Evolutionary conservation across 2,113 vertebrate species (phyloP), one percentile per base, ranked within the genome.

Genomic region (Dipodomys stephensi): DNA sequence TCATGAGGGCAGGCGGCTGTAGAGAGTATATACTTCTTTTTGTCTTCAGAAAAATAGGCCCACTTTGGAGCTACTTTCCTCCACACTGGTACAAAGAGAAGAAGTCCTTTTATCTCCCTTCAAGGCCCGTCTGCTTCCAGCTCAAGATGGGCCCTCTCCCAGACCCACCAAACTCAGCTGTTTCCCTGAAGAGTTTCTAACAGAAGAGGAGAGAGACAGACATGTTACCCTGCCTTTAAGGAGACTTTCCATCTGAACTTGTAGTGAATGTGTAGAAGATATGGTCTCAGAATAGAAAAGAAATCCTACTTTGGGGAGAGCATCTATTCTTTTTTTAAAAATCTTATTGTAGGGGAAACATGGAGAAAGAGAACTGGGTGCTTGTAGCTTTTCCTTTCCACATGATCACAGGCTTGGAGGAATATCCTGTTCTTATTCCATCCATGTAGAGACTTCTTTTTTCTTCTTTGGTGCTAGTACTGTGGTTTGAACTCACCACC

Each of bases 11-110:
- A 88, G 82, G 76, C 74, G 83, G 91, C 92, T 94, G 80, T 95
- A 65, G 94, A 97, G 97, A 73, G 95, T 25, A 46, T 84, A 74
- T 57, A 57, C 53, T 57, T 18, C 15, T 94, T 93, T 92, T 96
- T 98, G 97, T 98, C 97, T 98, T 97, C 95, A 89, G 96, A 98
- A 97, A 95, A 96, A 97, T 90, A 92, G 96, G 85, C 69, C 94
- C 91, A 65, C 92, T 96, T 98, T 97, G 96, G 96, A 98, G 97
- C 94, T 91, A 96, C 97, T 96, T 97, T 92, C 92, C 97, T 97
- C 96, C 96, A 94, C 94, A 83, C 60, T 68, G 91, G 96, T 96
- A 67, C 97, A 95, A 97, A 96, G 95, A 96, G 53, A 44, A 69
- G 44, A 95, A 94, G 53, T 25, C 44, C 76, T 97, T 97, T 98